Percentiles rank a stretch among this genome's conserved stretches.
These are phyloP conservation scores for Tipula lateralis DNA, from an alignment of 2,888 invertebrate genomes.

Conservation along the genomic window DNA sequence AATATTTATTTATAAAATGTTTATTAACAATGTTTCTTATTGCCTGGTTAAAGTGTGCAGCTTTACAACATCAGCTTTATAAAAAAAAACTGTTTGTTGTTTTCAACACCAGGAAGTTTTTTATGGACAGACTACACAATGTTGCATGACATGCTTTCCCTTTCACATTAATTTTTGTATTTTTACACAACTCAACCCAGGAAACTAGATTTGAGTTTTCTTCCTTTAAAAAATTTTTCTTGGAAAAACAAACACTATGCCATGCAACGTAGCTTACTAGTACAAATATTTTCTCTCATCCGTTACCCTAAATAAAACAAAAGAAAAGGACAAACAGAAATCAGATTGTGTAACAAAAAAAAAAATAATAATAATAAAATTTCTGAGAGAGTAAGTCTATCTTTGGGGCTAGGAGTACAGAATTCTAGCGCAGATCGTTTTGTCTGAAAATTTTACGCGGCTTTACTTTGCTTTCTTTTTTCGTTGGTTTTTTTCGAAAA, in stretches of 20 bases:
- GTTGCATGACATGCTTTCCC: background rate
- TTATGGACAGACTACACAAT: background rate
- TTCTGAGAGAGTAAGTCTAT: conserved; percentile 11
- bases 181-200: conserved; percentile 1
- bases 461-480: background rate
- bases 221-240: no score
- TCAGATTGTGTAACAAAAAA: background rate
- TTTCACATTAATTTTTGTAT: background rate
- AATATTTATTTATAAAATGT: background rate
- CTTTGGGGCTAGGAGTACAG: background rate
- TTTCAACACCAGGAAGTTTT: background rate
- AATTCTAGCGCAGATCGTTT: background rate
- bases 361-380: background rate
- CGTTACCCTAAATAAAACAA: background rate
- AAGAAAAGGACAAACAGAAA: background rate
- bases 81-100: background rate
- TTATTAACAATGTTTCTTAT: background rate
- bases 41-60: conserved; percentile 24
- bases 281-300: background rate
- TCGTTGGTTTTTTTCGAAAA: background rate
- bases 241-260: background rate
- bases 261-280: background rate
- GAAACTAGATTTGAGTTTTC: no score
- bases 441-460: background rate
- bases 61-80: conserved; percentile 24